Evolutionary conservation across 2,113 vertebrate genomes (phyloP).

Genomic region (Columba janthina): DNA sequence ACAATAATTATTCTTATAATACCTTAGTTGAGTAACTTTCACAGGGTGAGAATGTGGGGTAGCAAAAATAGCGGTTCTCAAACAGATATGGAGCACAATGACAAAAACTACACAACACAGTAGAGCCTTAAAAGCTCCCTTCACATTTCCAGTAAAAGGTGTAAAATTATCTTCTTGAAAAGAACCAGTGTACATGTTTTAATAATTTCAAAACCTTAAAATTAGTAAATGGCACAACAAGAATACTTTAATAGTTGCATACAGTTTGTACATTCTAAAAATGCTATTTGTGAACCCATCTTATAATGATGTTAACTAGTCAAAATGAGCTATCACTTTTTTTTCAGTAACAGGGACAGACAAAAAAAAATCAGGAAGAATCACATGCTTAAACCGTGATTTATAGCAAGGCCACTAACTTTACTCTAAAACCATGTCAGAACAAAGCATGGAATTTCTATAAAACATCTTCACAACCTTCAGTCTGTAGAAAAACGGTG

Average conservation of each 20-base stretch:
- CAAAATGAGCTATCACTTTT: background rate
- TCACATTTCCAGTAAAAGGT: background rate
- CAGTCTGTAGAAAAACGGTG: background rate
- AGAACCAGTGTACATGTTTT: background rate
- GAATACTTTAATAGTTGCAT: background rate
- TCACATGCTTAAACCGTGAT: background rate
- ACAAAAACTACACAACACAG: background rate
- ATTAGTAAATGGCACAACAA: background rate
- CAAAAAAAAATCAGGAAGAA: background rate
- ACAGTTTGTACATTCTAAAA: background rate
- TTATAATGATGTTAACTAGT: background rate
- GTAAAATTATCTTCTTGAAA: background rate
- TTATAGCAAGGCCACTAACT: background rate
- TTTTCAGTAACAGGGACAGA: background rate
- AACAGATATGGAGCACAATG: background rate
- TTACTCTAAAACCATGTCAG: background rate
- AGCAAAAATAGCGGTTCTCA: background rate
- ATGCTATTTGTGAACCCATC: background rate
- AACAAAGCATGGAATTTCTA: background rate
- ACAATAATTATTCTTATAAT: background rate
- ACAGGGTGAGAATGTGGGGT: background rate
- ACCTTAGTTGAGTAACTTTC: background rate
- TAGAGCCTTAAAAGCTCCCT: background rate
- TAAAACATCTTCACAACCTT: background rate
- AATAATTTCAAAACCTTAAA: background rate